phyloP scores from a whole-genome alignment of 2,888 invertebrate species.

The Dione juno region DNA sequence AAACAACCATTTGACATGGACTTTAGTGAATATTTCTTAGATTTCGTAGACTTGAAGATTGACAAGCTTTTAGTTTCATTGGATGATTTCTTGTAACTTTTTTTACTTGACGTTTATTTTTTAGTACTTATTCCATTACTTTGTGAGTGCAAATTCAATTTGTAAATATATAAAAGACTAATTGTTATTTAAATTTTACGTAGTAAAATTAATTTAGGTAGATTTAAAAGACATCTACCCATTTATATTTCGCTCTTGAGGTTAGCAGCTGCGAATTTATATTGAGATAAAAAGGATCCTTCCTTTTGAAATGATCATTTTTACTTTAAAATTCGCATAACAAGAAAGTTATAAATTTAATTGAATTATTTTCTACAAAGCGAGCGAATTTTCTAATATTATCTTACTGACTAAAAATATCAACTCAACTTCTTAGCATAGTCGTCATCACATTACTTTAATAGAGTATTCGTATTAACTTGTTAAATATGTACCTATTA shows the following conservation, averaged over 20 bases:
- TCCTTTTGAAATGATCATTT: not conserved
- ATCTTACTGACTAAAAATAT: not conserved
- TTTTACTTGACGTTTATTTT: too few relatives aligned
- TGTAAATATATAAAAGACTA: too few relatives aligned
- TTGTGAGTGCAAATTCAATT: too few relatives aligned
- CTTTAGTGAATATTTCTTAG: too few relatives aligned
- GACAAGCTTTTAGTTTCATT: conserved; percentile 33
- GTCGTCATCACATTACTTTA: too few relatives aligned
- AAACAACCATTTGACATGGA: too few relatives aligned
- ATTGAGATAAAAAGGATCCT: not conserved
- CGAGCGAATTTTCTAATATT: not conserved
- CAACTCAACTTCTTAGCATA: not conserved
- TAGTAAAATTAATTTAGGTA: too few relatives aligned
- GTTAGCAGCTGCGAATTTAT: not conserved
- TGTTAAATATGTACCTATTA: too few relatives aligned
- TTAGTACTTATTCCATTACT: too few relatives aligned
- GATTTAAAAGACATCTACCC: too few relatives aligned
- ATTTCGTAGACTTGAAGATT: conserved; percentile 20
- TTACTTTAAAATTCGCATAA: conserved; percentile 1
- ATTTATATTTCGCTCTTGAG: not conserved
- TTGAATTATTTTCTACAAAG: not conserved
- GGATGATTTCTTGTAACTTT: conserved; percentile 11
- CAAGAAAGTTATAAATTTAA: conserved; percentile 5
- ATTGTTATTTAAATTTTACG: too few relatives aligned
- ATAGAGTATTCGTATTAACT: too few relatives aligned